Evolutionary conservation across 2,888 invertebrate species (phyloP), one percentile per base, ranked within the genome.

Genomic region (Sclerodermus sp.): DNA sequence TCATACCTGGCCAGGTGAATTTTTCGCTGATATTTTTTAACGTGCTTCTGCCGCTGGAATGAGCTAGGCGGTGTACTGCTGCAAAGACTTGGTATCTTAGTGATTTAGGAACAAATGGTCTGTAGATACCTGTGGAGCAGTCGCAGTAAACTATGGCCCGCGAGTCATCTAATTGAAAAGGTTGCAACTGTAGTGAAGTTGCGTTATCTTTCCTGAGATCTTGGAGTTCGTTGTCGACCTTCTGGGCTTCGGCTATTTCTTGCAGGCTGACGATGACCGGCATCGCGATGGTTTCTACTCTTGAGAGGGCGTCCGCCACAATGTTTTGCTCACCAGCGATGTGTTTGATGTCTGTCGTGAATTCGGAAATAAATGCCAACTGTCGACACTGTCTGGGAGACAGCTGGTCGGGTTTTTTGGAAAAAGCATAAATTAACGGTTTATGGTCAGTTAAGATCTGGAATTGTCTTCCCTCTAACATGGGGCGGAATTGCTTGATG

Each of bases 1-100:
- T 55, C 49, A 68, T 64, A 2, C 29, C 38, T 12, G 63, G 65
- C 62, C 67, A 68, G 1, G 61, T 47, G 38, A 55, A 65, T 42
- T 57, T 55, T 42, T 52, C 37, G 18, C 49, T 9, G 15, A 69
- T 51, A 5, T 3, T 23, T 23, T 23, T 23, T 23, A 23, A 8
- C 3, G 23, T 23, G 3, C 4, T 23, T 5, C 23, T 3, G 3
- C 23, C 23, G 8, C 23, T 23, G 23, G 23, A 8, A 8, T 23
- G 23, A 23, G 23, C 3, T 8, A 23, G 8, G 4, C 8, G 3
- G 8, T 23, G 23, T 8, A 23, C 23, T 23, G 23, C 3, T 23
- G 8, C 3, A 8, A 23, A 23, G 4, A 23, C 23, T 23, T 23
- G 3, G 8, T 23, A 8, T 3, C 23, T 3, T 8, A 23, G 23